A percentile compares a stretch with the other conserved stretches of the same genome.
These are phyloP conservation scores for Hipparchia sbordonii DNA, from an alignment of 2,888 invertebrate species.

Conservation along the genomic window DNA sequence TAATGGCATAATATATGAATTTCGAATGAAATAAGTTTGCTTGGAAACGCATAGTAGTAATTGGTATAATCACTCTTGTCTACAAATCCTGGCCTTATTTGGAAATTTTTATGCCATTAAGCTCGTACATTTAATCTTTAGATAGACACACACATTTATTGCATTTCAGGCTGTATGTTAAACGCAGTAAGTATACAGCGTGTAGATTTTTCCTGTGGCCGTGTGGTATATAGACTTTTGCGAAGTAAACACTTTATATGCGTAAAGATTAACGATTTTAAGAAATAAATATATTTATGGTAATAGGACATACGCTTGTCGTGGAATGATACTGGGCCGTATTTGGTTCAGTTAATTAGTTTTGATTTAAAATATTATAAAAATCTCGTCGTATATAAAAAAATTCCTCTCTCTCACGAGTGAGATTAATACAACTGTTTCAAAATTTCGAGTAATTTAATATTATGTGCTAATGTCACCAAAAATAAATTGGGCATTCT, in stretches of 20 bases:
- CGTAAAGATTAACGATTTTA: slow-evolving; percentile 43
- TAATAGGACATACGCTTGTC: slow-evolving; percentile 37
- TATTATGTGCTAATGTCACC: too few relatives aligned
- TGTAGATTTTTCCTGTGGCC: slow-evolving; percentile 19
- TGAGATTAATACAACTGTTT: too few relatives aligned
- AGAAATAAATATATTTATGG: slow-evolving; percentile 44
- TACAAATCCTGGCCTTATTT: slow-evolving; percentile 42
- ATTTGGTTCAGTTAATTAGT: slow-evolving; percentile 38
- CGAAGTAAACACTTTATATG: slow-evolving; percentile 37
- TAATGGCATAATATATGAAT: slow-evolving; percentile 32
- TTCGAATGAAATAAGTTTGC: slow-evolving; percentile 31
- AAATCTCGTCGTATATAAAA: slow-evolving; percentile 20
- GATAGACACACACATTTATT: slow-evolving; percentile 10
- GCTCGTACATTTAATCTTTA: slow-evolving; percentile 22
- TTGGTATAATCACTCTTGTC: slow-evolving; percentile 43
- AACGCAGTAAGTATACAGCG: slow-evolving; percentile 14
- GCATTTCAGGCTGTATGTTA: slow-evolving; percentile 23
- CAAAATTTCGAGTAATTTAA: too few relatives aligned
- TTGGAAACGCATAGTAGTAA: slow-evolving; percentile 33
- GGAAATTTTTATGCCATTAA: slow-evolving; percentile 39
- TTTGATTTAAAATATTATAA: slow-evolving; percentile 26
- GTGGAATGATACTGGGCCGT: slow-evolving; percentile 37
- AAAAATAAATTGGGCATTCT: too few relatives aligned
- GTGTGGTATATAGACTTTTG: slow-evolving; percentile 25
- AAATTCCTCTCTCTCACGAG: neutral